A percentile compares a stretch with the other conserved stretches of the same genome.
Evolutionary conservation across 1,140 invertebrate genomes (phyloP).

Genomic region (Colletes gigas): DNA sequence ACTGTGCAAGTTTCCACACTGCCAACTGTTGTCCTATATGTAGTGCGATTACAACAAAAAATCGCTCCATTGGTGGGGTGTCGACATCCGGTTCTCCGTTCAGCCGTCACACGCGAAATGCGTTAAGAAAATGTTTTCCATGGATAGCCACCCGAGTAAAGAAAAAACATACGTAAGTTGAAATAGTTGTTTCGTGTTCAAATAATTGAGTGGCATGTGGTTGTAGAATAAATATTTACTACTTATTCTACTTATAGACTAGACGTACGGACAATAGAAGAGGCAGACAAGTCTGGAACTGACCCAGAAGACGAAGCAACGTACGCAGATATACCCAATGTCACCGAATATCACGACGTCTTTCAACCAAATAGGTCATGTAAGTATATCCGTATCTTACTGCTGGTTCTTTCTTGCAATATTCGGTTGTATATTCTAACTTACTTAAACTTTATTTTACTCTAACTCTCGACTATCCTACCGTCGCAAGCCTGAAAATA

Average conservation of each 20-base stretch:
- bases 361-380: slow-evolving; percentile 91
- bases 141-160: slow-evolving; percentile 82
- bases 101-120: slow-evolving; percentile 86
- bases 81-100: slow-evolving; percentile 83
- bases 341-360: slow-evolving; percentile 90
- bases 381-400: slow-evolving; percentile 81
- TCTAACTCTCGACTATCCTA: slow-evolving; percentile 38
- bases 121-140: slow-evolving; percentile 91
- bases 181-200: background rate
- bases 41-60: slow-evolving; percentile 92
- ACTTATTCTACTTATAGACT: slow-evolving; percentile 78
- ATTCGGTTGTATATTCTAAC: slow-evolving; percentile 38
- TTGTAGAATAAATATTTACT: too few relatives aligned
- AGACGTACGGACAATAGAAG: slow-evolving; percentile 87
- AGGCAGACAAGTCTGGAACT: slow-evolving; percentile 89
- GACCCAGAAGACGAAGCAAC: slow-evolving; percentile 90
- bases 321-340: slow-evolving; percentile 88
- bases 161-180: slow-evolving; percentile 77
- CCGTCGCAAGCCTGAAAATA: slow-evolving; percentile 39
- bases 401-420: slow-evolving; percentile 49
- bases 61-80: slow-evolving; percentile 86
- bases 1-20: slow-evolving; percentile 91
- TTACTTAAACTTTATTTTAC: slow-evolving; percentile 17
- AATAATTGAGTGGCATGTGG: too few relatives aligned
- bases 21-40: slow-evolving; percentile 92